Conservation (phyloP, 2,113 vertebrate species). For the Aegypius monachus region DNA sequence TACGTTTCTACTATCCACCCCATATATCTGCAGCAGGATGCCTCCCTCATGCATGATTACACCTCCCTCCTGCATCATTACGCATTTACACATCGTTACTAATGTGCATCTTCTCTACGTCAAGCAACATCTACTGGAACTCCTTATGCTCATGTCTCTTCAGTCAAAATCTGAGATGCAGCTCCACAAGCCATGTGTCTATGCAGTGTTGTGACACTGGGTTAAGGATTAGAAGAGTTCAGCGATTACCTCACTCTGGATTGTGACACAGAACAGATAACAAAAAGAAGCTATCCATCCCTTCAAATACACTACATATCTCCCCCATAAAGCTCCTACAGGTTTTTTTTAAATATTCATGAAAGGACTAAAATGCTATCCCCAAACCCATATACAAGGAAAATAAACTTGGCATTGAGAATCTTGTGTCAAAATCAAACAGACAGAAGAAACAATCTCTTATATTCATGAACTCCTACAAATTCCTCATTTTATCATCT, state of each 20-base stretch:
- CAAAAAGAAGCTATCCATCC: not conserved
- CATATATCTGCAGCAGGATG: not conserved
- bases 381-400: not conserved
- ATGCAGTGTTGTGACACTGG: not conserved
- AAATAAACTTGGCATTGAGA: not conserved
- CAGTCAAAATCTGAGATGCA: not conserved
- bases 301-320: not conserved
- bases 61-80: not conserved
- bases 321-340: not conserved
- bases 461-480: not conserved
- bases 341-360: not conserved
- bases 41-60: not conserved
- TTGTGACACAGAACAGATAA: not conserved
- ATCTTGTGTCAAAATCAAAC: not conserved
- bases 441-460: not conserved
- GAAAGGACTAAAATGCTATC: not conserved
- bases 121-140: not conserved
- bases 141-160: not conserved
- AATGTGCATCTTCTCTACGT: not conserved
- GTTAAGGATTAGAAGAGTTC: not conserved
- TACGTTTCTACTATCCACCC: not conserved
- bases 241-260: not conserved
- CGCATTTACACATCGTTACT: accelerated
- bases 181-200: not conserved
- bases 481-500: not conserved